Evolutionary conservation across 2,888 invertebrate species (phyloP), one percentile per base, ranked within the genome.

Genomic region (Lymantria monacha): DNA sequence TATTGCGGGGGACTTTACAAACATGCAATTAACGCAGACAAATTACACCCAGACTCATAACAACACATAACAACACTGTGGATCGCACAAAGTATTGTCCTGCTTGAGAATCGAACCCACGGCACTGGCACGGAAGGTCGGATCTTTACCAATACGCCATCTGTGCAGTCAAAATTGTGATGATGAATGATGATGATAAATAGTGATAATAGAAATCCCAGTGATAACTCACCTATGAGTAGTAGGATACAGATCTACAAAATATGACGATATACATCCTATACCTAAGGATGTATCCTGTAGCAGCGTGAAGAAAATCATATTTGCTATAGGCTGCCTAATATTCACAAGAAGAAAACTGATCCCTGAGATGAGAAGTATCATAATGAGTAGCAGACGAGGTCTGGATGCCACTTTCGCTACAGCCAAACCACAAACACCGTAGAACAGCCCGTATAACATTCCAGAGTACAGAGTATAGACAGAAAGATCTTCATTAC

Each of bases 401-500:
- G 93, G 92, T 85, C 48, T 92, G 66, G 67, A 84, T 75, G 64
- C 94, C 81, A 66, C 90, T 87, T 55, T 71, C 1, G 78, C 60
- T 0, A 73, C 58, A 0, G 87, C 46, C 1, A 94, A 59, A 62
- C 93, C 94, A 10, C 93, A 84, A 0, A 91, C 11, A 0, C 93
- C 81, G 55, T 93, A 93, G 42, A 92, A 87, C 0, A 87, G 68
- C 0, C 95, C 95, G 60, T 94, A 93, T 0, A 88, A 72, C 11
- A 95, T 83, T 5, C 95, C 93, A 42, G 93, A 92, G 59, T 92
- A 81, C 41, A 94, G 93, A 0, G 94, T 93, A 44, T 81, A 81
- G 0, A 79, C 63, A 33, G 94, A 92, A 14, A 94, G 85, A 0
- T 79, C 78, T 1, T 87, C 81, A 0, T 76, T 69, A 52, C 60